Evolutionary conservation across 2,888 invertebrate species (phyloP), one percentile per base, ranked within the genome.

Genomic region (Pseudanteris insignis): DNA sequence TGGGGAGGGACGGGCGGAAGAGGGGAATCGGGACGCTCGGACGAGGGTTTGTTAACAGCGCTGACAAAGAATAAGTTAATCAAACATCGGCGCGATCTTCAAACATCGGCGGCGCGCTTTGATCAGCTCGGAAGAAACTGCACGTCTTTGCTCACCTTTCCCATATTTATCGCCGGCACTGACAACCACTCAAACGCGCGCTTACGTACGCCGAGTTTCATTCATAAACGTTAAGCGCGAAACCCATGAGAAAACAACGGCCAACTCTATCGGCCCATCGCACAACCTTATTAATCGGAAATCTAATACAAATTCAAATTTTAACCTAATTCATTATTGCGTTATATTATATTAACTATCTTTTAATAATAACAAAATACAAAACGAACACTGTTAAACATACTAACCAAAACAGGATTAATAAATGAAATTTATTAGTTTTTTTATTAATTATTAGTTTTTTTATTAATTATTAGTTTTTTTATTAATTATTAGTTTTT

Each of bases 21-120:
- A 18, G 43, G 48, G 5, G 54, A 37, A 58, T 47, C 68, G 50
- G 64, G 59, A 10, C 10, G 64, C 53, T 60, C 65, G 55, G 64
- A 66, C 65, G 67, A 67, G 67, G 68, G 71, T 71, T 68, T 73
- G 76, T 74, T 75, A 74, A 73, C 77, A 71, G 67, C 73, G 70
- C 75, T 76, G 74, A 76, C 75, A 75, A 76, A 71, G 74, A 75
- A 75, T 75, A 76, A 76, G 73, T 74, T 74, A 66, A 69, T 69
- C 75, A 76, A 76, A 76, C 71, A 75, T 70, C 72, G 72, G 70
- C 69, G 70, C 75, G 74, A 76, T 76, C 71, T 68, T 76, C 76
- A 76, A 77, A 77, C 72, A 76, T 71, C 65, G 75, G 72, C 76
- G 73, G 74, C 41, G 61, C 64, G 61, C 70, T 76, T 74, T 75